Evolutionary conservation across 1,140 invertebrate genomes (phyloP), one percentile per base, ranked within the genome.

Genomic region (Drosophila dunni): DNA sequence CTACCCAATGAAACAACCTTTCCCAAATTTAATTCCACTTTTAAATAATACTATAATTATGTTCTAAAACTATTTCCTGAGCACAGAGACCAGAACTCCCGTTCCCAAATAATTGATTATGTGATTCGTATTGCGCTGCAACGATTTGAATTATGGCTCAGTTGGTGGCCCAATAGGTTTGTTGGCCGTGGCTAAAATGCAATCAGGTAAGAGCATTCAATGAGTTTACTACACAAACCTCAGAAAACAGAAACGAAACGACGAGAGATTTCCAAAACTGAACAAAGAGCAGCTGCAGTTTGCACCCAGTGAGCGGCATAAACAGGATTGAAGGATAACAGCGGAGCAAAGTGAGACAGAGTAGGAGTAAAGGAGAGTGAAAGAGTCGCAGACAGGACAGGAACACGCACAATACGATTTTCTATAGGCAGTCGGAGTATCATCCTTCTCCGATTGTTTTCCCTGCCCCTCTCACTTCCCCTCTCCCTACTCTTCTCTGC

Each of bases 281-380:
- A 66, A 79, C 63, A 58, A 46, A 40, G 68, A 36, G 46, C 73
- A 75, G 73, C 73, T 75, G 73, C 73, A 61, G 54, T 71, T 71
- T 40, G 73, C 73, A 71, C 38, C 58, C 36, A 51, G 46, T 29
- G 6, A 65, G 61, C 20, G 24, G 33, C 15, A 34, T 34, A 75
- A 79, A 79, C 84, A 74, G 84, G 73, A 60, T 75, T 65, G 68
- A 42, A 54, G 82, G 82, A 86, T 88, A 79, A 77, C 62, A 29
- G 24, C 3, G 24, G 24, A 29, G 24, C 40, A 13, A n/a, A 13
- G 40, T 6, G 44, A 51, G 38, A 17, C 15, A 13, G n/a, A 45
- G 44, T 0, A 3, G 10, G 9, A 38, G 36, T 9, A 6, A 29
- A 42, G 44, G 42, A 45, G 10, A 45, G 44, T 3, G 1, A 15